Base-by-base conservation (phyloP, 2,113 vertebrate species). In the Triplophysa tibetana region DNA sequence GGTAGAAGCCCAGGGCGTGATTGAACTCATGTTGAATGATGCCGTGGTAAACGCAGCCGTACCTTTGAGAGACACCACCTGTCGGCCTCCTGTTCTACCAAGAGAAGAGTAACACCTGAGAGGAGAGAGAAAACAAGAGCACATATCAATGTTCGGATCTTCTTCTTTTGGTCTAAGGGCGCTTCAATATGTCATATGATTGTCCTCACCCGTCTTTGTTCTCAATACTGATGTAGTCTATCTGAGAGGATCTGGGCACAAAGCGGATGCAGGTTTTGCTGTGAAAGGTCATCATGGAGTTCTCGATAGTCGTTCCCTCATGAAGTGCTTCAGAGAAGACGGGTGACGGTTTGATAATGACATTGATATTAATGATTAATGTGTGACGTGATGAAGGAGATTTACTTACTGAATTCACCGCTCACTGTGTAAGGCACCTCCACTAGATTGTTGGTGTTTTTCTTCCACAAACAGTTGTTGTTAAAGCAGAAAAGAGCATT, bases 1-100 rank as follows among this genome's bases (percentile, higher is more conserved):
- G 86, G 73, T 89, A 79, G 64, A 89, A 88, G n/a, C 88, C 89
- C 29, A 90, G 73, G 1, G 86, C 78, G n/a, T 90, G 87, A 16
- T 80, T 70, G 45, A 90, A 45, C 65, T 90, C 87, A 38, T 90
- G 88, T 10, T 77, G 50, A 12, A 83, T 60, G 10, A 89, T 48
- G 8, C 82, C 83, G 4, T 54, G 41, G 67, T 75, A 75, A 4
- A 89, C 1, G 68, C 88, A 89, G 9, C 52, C 82, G 0, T 2
- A 0, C 11, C 1, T 73, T 50, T 56, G 48, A 90, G 75, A 52
- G 89, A 90, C n/a, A 90, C 7, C 21, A 60, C 64, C 85, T 90
- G 88, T 21, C 23, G 58, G 14, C 85, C 84, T 16, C 85, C 86
- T 8, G 17, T 67, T 45, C n/a, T 81, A 5, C 88, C 89, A 13